These are phyloP conservation scores for Octonoba sinensis DNA, from an alignment of 2,888 invertebrate species.

Conservation along the genomic window DNA sequence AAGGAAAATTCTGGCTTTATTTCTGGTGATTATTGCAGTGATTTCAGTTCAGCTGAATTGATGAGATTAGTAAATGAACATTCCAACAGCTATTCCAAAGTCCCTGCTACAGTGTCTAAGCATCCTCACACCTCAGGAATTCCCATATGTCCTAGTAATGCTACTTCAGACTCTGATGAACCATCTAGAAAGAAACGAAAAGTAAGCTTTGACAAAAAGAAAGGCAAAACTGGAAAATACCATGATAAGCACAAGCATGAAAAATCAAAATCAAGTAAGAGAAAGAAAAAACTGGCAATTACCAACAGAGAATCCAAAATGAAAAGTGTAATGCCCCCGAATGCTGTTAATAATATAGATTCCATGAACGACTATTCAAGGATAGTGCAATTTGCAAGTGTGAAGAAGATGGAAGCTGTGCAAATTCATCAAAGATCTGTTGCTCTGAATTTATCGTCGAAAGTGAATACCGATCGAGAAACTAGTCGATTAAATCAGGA, in stretches of 20 bases:
- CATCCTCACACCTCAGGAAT: slow-evolving; percentile 40
- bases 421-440: slow-evolving; percentile 56
- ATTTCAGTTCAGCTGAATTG: slow-evolving; percentile 52
- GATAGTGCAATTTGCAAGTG: slow-evolving; percentile 53
- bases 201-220: slow-evolving; percentile 49
- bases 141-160: neutral
- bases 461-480: slow-evolving; percentile 6
- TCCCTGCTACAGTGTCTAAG: slow-evolving; percentile 46
- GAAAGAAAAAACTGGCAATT: slow-evolving; percentile 49
- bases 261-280: slow-evolving; percentile 51
- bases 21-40: slow-evolving; percentile 60
- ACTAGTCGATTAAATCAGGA: no score
- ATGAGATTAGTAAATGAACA: slow-evolving; percentile 61
- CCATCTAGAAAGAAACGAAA: slow-evolving; percentile 53
- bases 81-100: slow-evolving; percentile 51
- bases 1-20: slow-evolving; percentile 54
- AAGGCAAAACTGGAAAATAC: slow-evolving; percentile 32
- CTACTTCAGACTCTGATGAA: slow-evolving; percentile 24
- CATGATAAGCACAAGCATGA: slow-evolving; percentile 55
- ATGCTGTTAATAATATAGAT: slow-evolving; percentile 27
- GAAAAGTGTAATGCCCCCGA: slow-evolving; percentile 15
- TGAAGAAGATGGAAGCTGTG: slow-evolving; percentile 61
- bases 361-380: slow-evolving; percentile 49
- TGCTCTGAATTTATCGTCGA: slow-evolving; percentile 38
- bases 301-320: slow-evolving; percentile 28